phyloP scores from a whole-genome alignment of 1,140 invertebrate genomes.

The Apis florea region DNA sequence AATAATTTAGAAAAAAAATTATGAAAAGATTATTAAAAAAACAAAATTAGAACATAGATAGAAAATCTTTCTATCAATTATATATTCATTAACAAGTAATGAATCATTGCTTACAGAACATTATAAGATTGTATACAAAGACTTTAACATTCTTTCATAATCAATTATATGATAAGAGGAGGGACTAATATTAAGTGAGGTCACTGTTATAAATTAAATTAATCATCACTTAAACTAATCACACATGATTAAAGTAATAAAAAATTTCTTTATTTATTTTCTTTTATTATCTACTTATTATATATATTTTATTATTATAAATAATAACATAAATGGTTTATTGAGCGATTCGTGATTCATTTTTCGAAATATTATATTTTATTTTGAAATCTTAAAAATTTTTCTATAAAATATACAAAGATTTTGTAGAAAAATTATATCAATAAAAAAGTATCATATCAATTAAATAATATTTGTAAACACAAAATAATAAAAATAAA shows the following conservation, averaged over 20 bases:
- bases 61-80: conserved; percentile 4
- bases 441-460: background rate
- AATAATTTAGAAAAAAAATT: background rate
- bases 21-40: background rate
- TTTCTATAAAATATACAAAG: background rate
- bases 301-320: background rate
- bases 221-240: background rate
- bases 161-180: background rate
- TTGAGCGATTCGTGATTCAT: background rate
- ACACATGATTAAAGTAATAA: background rate
- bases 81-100: conserved; percentile 4
- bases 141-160: background rate
- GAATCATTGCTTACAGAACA: conserved; percentile 1
- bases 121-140: background rate
- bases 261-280: background rate
- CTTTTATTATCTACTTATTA: background rate
- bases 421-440: background rate
- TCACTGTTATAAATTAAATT: conserved; percentile 22
- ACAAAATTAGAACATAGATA: too few relatives aligned
- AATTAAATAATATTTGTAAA: background rate
- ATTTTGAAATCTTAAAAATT: background rate
- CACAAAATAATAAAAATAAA: background rate
- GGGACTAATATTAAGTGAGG: conserved; percentile 1
- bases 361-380: background rate
- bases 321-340: background rate